Conservation (phyloP, 92 coral and sea anemone genomes). For the Phenganax marumi region DNA sequence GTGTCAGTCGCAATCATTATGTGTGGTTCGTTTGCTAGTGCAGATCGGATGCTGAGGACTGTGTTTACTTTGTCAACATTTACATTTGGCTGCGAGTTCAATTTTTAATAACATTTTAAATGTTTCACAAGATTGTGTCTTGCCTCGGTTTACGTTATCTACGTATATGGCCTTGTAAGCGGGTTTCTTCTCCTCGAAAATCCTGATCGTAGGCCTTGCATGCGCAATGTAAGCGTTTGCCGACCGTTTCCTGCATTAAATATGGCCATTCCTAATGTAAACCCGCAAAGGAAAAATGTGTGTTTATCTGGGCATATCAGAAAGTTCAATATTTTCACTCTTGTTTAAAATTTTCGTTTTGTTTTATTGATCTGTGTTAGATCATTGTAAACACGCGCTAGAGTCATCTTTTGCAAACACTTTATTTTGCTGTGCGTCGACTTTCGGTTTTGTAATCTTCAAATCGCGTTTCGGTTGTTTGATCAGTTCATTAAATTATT, state of each 20-base stretch:
- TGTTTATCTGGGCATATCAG: slow-evolving; percentile 31
- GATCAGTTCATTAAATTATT: slow-evolving; percentile 22
- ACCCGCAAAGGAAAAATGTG: slow-evolving; percentile 8
- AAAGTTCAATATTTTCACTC: slow-evolving; percentile 36
- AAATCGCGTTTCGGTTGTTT: slow-evolving; percentile 8
- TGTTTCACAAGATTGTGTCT: slow-evolving; percentile 31
- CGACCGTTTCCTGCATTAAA: background rate
- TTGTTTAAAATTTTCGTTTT: slow-evolving; percentile 36
- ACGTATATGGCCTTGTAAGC: background rate
- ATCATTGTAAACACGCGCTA: background rate
- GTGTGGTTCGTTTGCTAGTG: slow-evolving; percentile 26
- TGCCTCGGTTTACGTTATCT: background rate
- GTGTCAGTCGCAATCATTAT: background rate
- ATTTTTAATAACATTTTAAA: slow-evolving; percentile 46
- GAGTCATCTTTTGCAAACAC: background rate
- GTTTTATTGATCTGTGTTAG: slow-evolving; percentile 24
- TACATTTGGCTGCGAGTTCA: slow-evolving; percentile 5
- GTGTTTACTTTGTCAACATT: slow-evolving; percentile 34
- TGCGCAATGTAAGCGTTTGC: background rate
- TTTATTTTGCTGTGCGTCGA: background rate
- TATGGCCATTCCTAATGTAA: background rate
- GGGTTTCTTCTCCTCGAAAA: background rate
- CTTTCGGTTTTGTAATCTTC: slow-evolving; percentile 11
- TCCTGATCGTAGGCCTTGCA: background rate
- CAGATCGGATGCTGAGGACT: background rate